Evolutionary conservation across 2,888 invertebrate species (phyloP).

Genomic region (Stramonita haemastoma): DNA sequence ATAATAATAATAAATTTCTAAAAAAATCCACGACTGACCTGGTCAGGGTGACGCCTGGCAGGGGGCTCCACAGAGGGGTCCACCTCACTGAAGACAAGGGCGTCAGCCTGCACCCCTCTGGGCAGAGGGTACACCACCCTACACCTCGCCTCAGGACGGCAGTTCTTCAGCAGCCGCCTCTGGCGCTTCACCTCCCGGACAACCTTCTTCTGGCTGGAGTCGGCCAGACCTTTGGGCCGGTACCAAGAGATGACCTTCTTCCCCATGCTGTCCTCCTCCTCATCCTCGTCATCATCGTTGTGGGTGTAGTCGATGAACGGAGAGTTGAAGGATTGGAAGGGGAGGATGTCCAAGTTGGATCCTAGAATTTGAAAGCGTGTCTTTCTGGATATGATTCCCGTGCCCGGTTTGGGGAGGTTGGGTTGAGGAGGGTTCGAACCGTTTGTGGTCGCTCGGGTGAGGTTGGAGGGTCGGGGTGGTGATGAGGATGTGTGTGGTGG

Average conservation of each 20-base stretch:
- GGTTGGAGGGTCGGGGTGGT: background rate
- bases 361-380: background rate
- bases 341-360: background rate
- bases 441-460: background rate
- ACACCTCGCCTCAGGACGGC: background rate
- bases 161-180: background rate
- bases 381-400: background rate
- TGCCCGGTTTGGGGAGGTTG: background rate
- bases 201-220: background rate
- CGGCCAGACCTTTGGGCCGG: background rate
- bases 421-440: no score
- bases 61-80: background rate
- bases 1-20: no score
- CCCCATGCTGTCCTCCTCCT: background rate
- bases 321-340: background rate
- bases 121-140: constrained; percentile 24
- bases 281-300: no score
- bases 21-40: constrained; percentile 30
- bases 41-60: background rate
- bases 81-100: constrained; percentile 3
- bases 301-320: constrained; percentile 27
- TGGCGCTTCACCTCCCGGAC: background rate
- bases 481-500: background rate
- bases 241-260: constrained; percentile 32
- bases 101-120: background rate